Conservation (phyloP, 2,888 invertebrate genomes). For the Polyommatus iphigenia region DNA sequence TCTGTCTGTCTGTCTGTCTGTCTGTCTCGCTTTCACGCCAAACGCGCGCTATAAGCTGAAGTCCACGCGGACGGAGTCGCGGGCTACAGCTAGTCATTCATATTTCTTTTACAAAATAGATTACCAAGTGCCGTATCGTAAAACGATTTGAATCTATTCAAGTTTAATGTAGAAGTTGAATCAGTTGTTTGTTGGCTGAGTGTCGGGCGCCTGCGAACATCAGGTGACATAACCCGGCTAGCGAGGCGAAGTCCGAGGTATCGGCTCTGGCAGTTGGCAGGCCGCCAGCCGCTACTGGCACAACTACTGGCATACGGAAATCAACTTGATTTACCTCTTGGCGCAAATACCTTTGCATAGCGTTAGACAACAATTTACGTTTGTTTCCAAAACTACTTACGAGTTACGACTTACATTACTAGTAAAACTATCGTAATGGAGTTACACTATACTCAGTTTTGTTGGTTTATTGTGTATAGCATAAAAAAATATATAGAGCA, state of each 20-base stretch:
- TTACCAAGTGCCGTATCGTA: too few species aligned
- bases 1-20: too few species aligned
- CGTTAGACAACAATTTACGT: neutral
- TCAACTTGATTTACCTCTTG: slow-evolving; percentile 19
- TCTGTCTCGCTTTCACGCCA: too few species aligned
- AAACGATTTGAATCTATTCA: neutral
- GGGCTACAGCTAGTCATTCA: too few species aligned
- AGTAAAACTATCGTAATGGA: too few species aligned
- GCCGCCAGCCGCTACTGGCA: neutral
- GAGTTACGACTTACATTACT: neutral
- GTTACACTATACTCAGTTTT: too few species aligned
- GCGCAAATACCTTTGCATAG: neutral
- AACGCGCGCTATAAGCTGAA: too few species aligned
- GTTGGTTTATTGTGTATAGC: too few species aligned
- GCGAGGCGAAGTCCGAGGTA: neutral
- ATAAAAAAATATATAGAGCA: too few species aligned
- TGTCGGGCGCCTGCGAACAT: neutral
- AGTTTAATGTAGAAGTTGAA: neutral
- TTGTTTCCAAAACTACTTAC: neutral
- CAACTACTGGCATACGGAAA: slow-evolving; percentile 1
- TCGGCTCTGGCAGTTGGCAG: neutral
- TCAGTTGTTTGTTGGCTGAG: neutral
- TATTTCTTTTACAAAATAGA: too few species aligned
- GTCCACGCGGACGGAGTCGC: too few species aligned
- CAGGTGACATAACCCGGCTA: neutral